Conservation (phyloP, 1,140 invertebrate genomes). For the Alviniconcha marisindica region DNA sequence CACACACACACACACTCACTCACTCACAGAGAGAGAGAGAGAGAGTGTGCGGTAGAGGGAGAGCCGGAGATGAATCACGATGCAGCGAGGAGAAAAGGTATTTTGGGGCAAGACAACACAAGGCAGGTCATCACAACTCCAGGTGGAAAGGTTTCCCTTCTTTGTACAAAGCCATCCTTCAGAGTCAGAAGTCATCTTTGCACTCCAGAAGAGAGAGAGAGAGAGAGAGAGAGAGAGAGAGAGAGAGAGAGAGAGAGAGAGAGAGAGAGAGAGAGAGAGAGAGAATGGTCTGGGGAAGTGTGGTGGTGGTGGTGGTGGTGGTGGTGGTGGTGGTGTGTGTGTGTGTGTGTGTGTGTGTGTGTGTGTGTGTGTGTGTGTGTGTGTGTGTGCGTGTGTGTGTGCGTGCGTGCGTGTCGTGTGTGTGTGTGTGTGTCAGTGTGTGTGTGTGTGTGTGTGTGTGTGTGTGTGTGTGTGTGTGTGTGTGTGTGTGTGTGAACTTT, state of each 20-base stretch:
- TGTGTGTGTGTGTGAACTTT: slow-evolving; percentile 13
- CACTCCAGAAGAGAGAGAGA: background rate
- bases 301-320: too few species aligned
- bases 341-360: background rate
- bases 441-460: background rate
- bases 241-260: background rate
- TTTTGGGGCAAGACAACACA: background rate
- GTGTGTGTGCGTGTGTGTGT: too few species aligned
- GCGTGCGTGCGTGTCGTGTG: background rate
- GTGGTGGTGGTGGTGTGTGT: too few species aligned
- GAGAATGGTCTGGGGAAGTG: background rate
- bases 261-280: background rate
- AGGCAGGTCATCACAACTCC: too few species aligned
- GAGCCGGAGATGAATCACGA: background rate
- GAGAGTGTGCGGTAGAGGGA: background rate
- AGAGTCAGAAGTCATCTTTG: too few species aligned
- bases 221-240: background rate
- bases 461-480: background rate
- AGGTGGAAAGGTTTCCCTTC: too few species aligned
- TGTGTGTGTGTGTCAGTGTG: background rate
- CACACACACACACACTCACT: background rate
- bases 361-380: background rate
- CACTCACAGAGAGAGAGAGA: background rate
- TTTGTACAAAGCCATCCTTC: too few species aligned
- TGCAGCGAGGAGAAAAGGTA: background rate